Percentiles rank a stretch among this genome's conserved stretches.
These are phyloP conservation scores for Plagiodera versicolora DNA, from an alignment of 2,888 invertebrate genomes.

Conservation along the genomic window DNA sequence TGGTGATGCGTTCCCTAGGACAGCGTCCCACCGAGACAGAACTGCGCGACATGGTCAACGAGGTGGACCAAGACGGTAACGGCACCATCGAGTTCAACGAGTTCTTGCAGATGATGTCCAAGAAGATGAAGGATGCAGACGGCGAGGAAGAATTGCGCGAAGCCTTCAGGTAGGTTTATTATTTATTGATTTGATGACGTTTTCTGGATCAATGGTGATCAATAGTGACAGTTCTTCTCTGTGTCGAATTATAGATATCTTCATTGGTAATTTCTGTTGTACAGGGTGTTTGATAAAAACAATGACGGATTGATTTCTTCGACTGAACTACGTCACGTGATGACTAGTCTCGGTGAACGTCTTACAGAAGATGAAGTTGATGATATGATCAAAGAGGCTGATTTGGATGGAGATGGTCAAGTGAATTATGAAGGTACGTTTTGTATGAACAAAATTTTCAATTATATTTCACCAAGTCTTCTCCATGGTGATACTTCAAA, in stretches of 20 bases:
- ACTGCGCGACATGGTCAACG: constrained; percentile 84
- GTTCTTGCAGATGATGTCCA: constrained; percentile 91
- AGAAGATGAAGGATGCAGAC: constrained; percentile 85
- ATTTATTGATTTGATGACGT: too few relatives aligned
- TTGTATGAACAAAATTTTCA: too few relatives aligned
- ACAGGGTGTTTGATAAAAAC: constrained; percentile 86
- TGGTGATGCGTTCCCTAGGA: constrained; percentile 86
- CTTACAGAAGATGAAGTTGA: constrained; percentile 85
- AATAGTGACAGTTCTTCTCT: too few relatives aligned
- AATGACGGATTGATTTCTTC: constrained; percentile 87
- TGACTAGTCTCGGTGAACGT: constrained; percentile 86
- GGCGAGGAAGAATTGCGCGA: constrained; percentile 85
- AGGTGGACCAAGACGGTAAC: constrained; percentile 85
- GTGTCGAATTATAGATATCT: too few relatives aligned
- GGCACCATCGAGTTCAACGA: constrained; percentile 92
- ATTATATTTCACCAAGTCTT: too few relatives aligned
- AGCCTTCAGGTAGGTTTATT: constrained; percentile 78
- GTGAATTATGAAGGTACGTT: constrained; percentile 80
- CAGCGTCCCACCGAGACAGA: constrained; percentile 87
- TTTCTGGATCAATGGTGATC: too few relatives aligned
- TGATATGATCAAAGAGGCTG: constrained; percentile 89
- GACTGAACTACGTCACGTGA: constrained; percentile 82
- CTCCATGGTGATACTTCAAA: too few relatives aligned
- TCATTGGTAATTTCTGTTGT: constrained; percentile 13
- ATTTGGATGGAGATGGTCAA: constrained; percentile 84